Evolutionary conservation across 92 coral and sea anemone genomes (phyloP).

Genomic region (Plumapathes pennacea): DNA sequence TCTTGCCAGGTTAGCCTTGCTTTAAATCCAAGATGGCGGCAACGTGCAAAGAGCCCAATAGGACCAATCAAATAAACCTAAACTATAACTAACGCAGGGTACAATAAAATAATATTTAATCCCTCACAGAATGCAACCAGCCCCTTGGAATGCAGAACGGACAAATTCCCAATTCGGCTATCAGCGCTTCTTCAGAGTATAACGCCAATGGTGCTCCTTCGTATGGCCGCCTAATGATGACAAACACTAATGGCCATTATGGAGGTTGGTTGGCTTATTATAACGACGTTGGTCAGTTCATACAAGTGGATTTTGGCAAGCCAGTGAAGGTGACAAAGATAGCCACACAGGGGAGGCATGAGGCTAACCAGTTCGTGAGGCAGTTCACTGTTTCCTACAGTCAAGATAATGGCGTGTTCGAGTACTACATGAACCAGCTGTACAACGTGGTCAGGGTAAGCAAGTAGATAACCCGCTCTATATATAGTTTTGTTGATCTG

Average conservation of each 20-base stretch:
- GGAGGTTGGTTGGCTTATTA: too few species aligned
- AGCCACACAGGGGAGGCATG: neutral
- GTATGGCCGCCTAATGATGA: too few species aligned
- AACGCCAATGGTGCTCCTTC: too few species aligned
- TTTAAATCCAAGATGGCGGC: too few species aligned
- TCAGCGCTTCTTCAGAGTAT: conserved; percentile 1
- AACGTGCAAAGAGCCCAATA: too few species aligned
- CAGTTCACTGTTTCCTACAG: neutral
- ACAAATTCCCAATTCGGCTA: conserved; percentile 8
- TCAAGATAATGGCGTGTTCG: neutral
- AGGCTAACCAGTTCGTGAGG: neutral
- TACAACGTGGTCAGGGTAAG: neutral
- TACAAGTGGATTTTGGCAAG: neutral
- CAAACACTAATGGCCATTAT: too few species aligned
- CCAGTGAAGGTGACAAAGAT: neutral
- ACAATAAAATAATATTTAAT: too few species aligned
- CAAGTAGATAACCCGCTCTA: neutral
- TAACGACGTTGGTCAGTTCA: too few species aligned
- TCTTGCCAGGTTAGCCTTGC: too few species aligned
- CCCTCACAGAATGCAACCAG: conserved; percentile 13
- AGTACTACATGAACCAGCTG: neutral
- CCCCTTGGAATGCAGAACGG: conserved; percentile 22
- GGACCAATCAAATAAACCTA: too few species aligned
- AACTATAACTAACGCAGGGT: too few species aligned
- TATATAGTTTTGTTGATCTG: too few species aligned